These are phyloP conservation scores for Drosophila pegasa DNA, from an alignment of 2,888 invertebrate species.

Conservation along the genomic window DNA sequence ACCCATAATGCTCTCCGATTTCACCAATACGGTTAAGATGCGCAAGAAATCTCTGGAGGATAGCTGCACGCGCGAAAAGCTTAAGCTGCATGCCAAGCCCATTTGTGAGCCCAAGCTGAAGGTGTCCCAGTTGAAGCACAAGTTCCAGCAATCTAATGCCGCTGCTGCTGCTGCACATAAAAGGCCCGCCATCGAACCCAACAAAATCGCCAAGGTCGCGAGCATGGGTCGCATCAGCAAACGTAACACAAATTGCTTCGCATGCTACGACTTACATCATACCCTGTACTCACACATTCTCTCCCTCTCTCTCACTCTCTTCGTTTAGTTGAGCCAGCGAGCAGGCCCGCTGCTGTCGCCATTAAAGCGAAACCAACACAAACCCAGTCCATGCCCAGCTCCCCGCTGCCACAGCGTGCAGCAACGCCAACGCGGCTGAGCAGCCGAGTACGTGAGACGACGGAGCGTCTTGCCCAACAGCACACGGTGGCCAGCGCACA, in stretches of 20 bases:
- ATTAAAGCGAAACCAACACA: constrained; percentile 62
- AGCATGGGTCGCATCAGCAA: constrained; percentile 56
- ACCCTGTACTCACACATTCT: not conserved
- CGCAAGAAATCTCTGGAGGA: constrained; percentile 84
- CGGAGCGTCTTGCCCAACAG: constrained; percentile 84
- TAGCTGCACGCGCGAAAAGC: constrained; percentile 81
- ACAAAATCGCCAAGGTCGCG: constrained; percentile 58
- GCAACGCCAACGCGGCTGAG: constrained; percentile 85
- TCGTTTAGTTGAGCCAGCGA: constrained; percentile 23
- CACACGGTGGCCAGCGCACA: constrained; percentile 76
- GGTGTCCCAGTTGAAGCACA: constrained; percentile 83
- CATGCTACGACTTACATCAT: constrained; percentile 6
- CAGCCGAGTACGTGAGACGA: constrained; percentile 85
- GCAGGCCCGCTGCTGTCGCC: constrained; percentile 32
- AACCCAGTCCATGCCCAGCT: constrained; percentile 84
- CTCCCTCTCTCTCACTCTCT: not conserved
- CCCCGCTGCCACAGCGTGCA: constrained; percentile 80
- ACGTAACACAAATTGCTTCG: constrained; percentile 51
- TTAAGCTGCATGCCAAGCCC: constrained; percentile 69
- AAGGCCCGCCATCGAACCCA: constrained; percentile 43
- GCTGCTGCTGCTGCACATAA: constrained; percentile 27
- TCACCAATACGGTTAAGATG: constrained; percentile 84
- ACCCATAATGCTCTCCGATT: constrained; percentile 84
- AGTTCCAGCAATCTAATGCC: constrained; percentile 71
- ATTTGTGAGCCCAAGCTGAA: constrained; percentile 81